These are phyloP conservation scores for Orthonychiurus folsomi DNA, from an alignment of 2,888 invertebrate species.

Conservation along the genomic window DNA sequence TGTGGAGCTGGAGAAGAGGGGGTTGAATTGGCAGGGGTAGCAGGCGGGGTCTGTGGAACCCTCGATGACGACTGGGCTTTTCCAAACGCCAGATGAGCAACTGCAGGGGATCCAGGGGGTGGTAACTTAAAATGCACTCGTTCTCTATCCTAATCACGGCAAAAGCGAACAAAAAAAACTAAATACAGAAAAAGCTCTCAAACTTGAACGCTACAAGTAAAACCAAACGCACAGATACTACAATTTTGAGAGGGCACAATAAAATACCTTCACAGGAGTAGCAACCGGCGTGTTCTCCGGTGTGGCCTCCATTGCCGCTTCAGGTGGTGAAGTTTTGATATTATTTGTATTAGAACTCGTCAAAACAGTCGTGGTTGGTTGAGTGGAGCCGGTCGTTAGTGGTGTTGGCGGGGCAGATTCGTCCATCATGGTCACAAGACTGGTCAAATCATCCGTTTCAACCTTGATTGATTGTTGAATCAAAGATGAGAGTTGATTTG, in stretches of 20 bases:
- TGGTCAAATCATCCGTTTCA: conserved; percentile 15
- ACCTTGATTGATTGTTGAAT: conserved; percentile 13
- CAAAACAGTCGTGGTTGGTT: background rate
- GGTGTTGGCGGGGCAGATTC: conserved; percentile 20
- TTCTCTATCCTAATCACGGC: conserved; percentile 34
- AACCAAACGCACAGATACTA: background rate
- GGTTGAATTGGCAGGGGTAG: conserved; percentile 34
- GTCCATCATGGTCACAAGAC: conserved; percentile 15
- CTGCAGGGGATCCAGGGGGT: conserved; percentile 29
- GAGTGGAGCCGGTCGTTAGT: background rate
- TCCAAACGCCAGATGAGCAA: conserved; percentile 34
- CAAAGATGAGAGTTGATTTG: conserved; percentile 10
- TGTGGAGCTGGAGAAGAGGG: conserved; percentile 39
- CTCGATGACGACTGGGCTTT: conserved; percentile 11
- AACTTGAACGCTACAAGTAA: background rate
- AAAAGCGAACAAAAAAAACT: conserved; percentile 17
- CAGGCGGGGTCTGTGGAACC: conserved; percentile 28
- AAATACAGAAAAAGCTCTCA: conserved; percentile 11
- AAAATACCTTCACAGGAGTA: conserved; percentile 35
- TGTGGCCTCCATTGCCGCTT: conserved; percentile 79
- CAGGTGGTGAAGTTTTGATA: conserved; percentile 58
- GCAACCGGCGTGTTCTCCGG: conserved; percentile 74
- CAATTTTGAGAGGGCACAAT: conserved; percentile 35
- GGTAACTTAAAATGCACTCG: conserved; percentile 36
- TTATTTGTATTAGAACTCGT: background rate